These are phyloP conservation scores for Neotragus pygmaeus DNA, from an alignment of 2,113 vertebrate genomes.

Conservation along the genomic window DNA sequence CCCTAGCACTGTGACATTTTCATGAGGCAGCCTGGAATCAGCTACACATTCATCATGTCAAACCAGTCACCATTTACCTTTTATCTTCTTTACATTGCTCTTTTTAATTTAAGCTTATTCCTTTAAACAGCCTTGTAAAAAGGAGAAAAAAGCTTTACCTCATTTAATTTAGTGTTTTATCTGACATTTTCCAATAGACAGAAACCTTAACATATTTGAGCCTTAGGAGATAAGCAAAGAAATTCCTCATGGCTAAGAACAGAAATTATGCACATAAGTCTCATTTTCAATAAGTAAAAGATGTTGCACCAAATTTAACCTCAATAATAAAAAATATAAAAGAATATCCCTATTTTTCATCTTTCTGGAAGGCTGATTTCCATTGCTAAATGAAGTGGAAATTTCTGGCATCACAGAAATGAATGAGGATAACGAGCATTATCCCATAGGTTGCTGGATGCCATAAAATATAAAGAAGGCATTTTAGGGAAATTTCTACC, in stretches of 20 bases:
- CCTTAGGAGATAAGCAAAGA: not conserved
- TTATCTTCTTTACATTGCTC: not conserved
- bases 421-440: not conserved
- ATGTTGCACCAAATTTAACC: not conserved
- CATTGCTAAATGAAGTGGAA: not conserved
- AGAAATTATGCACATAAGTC: not conserved
- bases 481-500: not conserved
- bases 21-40: not conserved
- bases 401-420: not conserved
- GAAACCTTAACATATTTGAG: not conserved
- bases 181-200: not conserved
- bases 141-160: not conserved
- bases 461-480: not conserved
- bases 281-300: not conserved
- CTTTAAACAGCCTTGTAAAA: not conserved
- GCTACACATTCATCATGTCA: not conserved
- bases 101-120: not conserved
- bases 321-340: not conserved
- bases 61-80: not conserved
- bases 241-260: not conserved
- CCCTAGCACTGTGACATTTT: not conserved
- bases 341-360: not conserved
- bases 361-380: not conserved
- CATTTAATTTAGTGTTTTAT: conserved; percentile 15
- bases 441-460: not conserved